phyloP scores from a whole-genome alignment of 2,797 vertebrate genomes.

The Acridotheres tristis region DNA sequence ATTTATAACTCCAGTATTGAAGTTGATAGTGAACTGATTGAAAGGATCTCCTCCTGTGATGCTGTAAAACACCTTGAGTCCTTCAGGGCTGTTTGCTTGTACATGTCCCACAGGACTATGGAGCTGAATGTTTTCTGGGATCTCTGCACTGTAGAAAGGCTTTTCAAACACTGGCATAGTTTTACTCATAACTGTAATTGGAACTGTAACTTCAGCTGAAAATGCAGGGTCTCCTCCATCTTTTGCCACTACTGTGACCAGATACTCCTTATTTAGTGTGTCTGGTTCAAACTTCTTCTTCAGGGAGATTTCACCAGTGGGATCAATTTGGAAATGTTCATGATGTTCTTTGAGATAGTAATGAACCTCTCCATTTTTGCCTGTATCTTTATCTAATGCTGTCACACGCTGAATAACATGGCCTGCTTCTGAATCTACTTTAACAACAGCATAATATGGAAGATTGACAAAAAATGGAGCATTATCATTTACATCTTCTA shows the following conservation, averaged over 20 bases:
- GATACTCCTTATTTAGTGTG: slow-evolving; percentile 87
- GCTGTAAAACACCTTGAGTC: slow-evolving; percentile 93
- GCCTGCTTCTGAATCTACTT: slow-evolving; percentile 87
- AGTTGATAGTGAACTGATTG: slow-evolving; percentile 93
- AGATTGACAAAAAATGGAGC: slow-evolving; percentile 91
- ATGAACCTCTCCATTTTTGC: slow-evolving; percentile 84
- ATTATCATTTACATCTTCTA: slow-evolving; percentile 94
- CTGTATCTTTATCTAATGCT: slow-evolving; percentile 89
- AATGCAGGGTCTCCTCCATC: slow-evolving; percentile 89
- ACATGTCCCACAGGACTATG: slow-evolving; percentile 92
- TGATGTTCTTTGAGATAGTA: slow-evolving; percentile 89
- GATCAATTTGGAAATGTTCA: slow-evolving; percentile 87
- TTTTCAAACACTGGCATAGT: slow-evolving; percentile 96
- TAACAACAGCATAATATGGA: slow-evolving; percentile 92
- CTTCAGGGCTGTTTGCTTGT: slow-evolving; percentile 94
- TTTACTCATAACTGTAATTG: slow-evolving; percentile 91
- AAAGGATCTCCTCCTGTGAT: slow-evolving; percentile 95
- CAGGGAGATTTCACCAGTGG: slow-evolving; percentile 86
- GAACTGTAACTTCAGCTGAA: slow-evolving; percentile 86
- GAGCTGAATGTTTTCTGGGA: slow-evolving; percentile 90
- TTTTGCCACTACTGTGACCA: slow-evolving; percentile 85
- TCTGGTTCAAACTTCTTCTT: slow-evolving; percentile 89
- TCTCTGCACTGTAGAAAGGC: slow-evolving; percentile 94
- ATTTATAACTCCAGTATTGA: slow-evolving; percentile 94
- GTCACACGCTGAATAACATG: slow-evolving; percentile 87